Evolutionary conservation across 92 coral and sea anemone species (phyloP).

Genomic region (Bergia puertoricense): DNA sequence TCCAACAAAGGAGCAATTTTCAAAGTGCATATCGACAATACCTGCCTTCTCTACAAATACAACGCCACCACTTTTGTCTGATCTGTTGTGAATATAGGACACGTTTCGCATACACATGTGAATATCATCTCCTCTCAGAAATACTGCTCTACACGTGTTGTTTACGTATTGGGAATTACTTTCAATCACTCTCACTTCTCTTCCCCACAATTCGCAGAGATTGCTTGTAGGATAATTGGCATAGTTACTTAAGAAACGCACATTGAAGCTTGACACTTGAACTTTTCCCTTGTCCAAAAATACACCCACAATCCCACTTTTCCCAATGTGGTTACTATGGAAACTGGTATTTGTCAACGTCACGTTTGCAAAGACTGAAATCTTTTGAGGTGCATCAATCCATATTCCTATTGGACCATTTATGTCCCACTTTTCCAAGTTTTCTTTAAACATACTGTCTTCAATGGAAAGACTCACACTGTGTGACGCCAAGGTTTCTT

Average conservation of each 20-base stretch:
- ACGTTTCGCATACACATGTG: neutral
- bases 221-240: slow-evolving; percentile 15
- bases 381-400: neutral
- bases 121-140: neutral
- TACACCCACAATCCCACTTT: neutral
- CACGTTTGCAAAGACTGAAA: slow-evolving; percentile 3
- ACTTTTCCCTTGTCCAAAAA: slow-evolving; percentile 25
- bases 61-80: slow-evolving; percentile 16
- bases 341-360: slow-evolving; percentile 8
- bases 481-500: neutral
- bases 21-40: neutral
- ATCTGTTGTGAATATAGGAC: neutral
- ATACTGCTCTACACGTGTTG: slow-evolving; percentile 5
- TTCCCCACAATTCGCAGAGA: slow-evolving; percentile 14
- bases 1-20: slow-evolving; percentile 1
- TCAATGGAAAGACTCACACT: neutral
- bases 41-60: slow-evolving; percentile 12
- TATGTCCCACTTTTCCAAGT: slow-evolving; percentile 13
- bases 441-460: slow-evolving; percentile 11
- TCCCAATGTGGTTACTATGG: neutral
- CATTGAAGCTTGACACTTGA: neutral
- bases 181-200: neutral
- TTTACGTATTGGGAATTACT: neutral
- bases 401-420: slow-evolving; percentile 13
- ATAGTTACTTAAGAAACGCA: neutral